Evolutionary conservation across 1,140 invertebrate genomes (phyloP).

Genomic region (Manduca sexta): DNA sequence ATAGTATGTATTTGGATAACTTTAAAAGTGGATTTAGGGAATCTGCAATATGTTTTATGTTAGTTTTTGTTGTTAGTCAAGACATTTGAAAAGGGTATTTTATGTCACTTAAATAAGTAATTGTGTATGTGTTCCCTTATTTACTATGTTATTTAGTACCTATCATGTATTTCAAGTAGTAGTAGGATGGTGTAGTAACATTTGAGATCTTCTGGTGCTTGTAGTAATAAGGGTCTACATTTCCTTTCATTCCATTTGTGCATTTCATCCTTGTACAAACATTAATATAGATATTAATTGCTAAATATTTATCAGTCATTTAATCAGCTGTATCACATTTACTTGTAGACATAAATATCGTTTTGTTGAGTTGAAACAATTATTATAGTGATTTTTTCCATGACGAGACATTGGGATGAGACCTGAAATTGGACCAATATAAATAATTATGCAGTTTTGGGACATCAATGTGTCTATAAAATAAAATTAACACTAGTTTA

Average conservation of each 20-base stretch:
- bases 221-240: conserved; percentile 53
- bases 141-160: too few relatives aligned
- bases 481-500: neutral
- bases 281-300: neutral
- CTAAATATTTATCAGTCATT: neutral
- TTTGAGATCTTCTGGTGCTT: conserved; percentile 64
- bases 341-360: neutral
- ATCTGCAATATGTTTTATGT: conserved; percentile 57
- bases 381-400: conserved; percentile 13
- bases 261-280: conserved; percentile 30
- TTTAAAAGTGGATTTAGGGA: conserved; percentile 51
- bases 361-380: neutral
- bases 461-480: neutral
- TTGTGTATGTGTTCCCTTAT: neutral
- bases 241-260: conserved; percentile 54
- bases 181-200: conserved; percentile 27
- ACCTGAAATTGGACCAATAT: conserved; percentile 42
- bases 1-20: conserved; percentile 35
- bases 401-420: conserved; percentile 29
- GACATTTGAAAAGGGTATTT: neutral
- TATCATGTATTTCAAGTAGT: conserved; percentile 1
- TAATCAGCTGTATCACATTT: neutral
- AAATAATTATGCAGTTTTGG: conserved; percentile 14
- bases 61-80: neutral
- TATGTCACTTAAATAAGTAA: neutral